A percentile compares a stretch with the other conserved stretches of the same genome.
Evolutionary conservation across 1,140 invertebrate genomes (phyloP).

Genomic region (Cyclina sinensis): DNA sequence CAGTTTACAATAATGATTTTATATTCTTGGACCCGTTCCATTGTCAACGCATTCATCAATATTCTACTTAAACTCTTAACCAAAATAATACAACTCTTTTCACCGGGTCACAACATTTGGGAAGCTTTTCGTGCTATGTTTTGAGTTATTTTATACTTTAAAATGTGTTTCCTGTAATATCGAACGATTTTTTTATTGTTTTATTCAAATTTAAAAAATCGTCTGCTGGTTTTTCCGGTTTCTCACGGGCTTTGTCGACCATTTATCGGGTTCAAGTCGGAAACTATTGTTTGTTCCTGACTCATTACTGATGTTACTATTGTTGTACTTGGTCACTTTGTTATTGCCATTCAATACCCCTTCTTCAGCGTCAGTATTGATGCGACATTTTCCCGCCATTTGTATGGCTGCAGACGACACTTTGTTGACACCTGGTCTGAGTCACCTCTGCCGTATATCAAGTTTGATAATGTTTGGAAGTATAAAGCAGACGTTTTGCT

Average conservation of each 20-base stretch:
- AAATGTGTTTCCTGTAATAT: constrained; percentile 12
- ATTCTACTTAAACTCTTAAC: background rate
- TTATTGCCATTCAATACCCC: background rate
- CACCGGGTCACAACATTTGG: background rate
- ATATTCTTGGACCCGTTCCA: constrained; percentile 18
- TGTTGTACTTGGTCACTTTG: constrained; percentile 6
- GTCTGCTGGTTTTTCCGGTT: background rate
- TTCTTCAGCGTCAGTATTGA: background rate
- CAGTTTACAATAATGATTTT: constrained; percentile 6
- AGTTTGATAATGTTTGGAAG: background rate
- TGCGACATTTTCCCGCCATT: constrained; percentile 1
- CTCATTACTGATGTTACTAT: constrained; percentile 4
- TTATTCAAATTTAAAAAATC: background rate
- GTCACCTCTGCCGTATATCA: background rate
- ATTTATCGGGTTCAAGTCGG: background rate
- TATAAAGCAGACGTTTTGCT: background rate
- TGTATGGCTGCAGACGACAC: constrained; percentile 10
- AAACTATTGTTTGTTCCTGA: background rate
- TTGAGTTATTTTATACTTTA: constrained; percentile 26
- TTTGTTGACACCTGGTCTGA: constrained; percentile 22
- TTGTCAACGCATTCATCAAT: constrained; percentile 9
- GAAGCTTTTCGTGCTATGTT: constrained; percentile 4
- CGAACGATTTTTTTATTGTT: background rate
- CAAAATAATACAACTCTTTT: background rate
- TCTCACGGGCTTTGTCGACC: background rate